These are phyloP conservation scores for Cricetomys ansorgei DNA, from an alignment of 2,113 vertebrate genomes.

Conservation along the genomic window DNA sequence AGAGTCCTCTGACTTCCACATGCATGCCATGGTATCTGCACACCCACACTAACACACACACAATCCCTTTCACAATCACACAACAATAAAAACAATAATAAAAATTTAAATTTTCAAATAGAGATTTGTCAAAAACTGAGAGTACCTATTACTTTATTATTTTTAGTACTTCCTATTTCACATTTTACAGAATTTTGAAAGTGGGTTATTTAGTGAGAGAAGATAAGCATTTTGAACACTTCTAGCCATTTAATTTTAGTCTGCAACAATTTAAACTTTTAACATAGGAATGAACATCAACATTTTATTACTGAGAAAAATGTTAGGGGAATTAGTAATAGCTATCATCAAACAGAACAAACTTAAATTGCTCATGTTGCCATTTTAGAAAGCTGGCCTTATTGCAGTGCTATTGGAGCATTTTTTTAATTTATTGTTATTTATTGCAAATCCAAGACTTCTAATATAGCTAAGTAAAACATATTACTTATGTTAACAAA, in stretches of 20 bases:
- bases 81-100: background rate
- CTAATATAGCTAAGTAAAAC: slow-evolving; percentile 52
- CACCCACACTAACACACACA: accelerated
- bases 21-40: background rate
- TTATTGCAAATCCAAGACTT: slow-evolving; percentile 29
- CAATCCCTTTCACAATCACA: no score
- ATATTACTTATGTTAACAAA: slow-evolving; percentile 33
- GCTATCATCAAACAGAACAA: background rate
- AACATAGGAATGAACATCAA: background rate
- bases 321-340: background rate
- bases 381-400: background rate
- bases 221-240: slow-evolving; percentile 7
- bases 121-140: background rate
- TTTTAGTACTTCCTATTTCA: background rate
- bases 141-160: background rate
- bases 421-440: background rate
- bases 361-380: slow-evolving; percentile 26
- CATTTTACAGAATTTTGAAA: background rate
- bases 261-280: slow-evolving; percentile 6
- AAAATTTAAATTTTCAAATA: background rate
- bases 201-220: background rate
- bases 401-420: background rate
- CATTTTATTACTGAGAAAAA: background rate
- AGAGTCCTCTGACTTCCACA: background rate
- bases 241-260: slow-evolving; percentile 37